Conservation (phyloP, 2,113 vertebrate genomes). For the Herpailurus yagouaroundi region DNA sequence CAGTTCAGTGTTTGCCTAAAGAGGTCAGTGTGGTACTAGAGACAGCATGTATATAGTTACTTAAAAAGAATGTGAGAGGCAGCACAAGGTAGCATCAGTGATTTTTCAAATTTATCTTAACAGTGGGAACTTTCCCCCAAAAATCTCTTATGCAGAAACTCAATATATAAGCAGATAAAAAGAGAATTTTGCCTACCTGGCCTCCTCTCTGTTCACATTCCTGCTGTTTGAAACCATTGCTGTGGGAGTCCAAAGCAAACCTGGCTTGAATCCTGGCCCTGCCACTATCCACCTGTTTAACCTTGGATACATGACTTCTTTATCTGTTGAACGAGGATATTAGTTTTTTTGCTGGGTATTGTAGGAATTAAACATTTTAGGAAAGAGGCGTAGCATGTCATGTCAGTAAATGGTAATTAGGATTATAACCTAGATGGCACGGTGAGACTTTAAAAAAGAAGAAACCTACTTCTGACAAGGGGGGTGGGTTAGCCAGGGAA, state of each 20-base stretch:
- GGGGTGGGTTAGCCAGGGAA: neutral
- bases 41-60: neutral
- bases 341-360: neutral
- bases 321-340: neutral
- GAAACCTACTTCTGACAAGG: neutral
- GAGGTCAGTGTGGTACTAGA: neutral
- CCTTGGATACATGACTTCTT: neutral
- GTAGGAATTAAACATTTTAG: neutral
- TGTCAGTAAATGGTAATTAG: neutral
- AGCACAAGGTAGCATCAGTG: neutral
- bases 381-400: neutral
- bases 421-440: neutral
- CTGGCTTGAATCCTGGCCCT: neutral
- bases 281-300: neutral
- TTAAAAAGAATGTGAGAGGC: neutral
- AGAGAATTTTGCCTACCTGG: neutral
- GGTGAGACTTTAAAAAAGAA: neutral
- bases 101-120: constrained; percentile 46
- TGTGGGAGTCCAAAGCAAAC: neutral
- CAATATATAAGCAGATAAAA: neutral
- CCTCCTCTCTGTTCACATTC: neutral
- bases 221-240: neutral
- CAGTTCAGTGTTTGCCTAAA: constrained; percentile 32
- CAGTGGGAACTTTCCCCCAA: neutral
- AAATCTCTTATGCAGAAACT: neutral